Conservation (phyloP, 2,113 vertebrate genomes). For the Hippoglossus stenolepis region DNA sequence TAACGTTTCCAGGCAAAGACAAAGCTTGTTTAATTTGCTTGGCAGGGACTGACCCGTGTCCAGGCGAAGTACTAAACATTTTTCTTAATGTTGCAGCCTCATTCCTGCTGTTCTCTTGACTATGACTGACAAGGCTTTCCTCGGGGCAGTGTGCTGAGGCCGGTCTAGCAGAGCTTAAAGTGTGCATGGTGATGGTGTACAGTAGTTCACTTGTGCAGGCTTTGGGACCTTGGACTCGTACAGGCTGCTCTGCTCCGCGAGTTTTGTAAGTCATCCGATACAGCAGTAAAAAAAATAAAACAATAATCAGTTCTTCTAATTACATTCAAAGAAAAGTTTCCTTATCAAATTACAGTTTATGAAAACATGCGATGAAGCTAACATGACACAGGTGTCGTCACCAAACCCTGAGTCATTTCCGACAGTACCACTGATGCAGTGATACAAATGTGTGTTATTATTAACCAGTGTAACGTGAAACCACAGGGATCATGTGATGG, state of each 20-base stretch:
- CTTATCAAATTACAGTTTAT: neutral
- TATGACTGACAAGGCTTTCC: slow-evolving; percentile 66
- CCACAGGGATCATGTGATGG: neutral
- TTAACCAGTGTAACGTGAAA: slow-evolving; percentile 24
- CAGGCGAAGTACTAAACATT: slow-evolving; percentile 44
- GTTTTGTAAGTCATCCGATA: slow-evolving; percentile 21
- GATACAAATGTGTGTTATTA: slow-evolving; percentile 9
- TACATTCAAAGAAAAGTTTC: neutral
- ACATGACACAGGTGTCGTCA: slow-evolving; percentile 8
- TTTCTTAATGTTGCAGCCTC: slow-evolving; percentile 45
- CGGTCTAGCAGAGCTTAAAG: slow-evolving; percentile 31
- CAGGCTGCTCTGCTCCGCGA: neutral
- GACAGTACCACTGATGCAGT: neutral
- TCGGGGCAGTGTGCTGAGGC: slow-evolving; percentile 38
- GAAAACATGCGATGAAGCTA: slow-evolving; percentile 25
- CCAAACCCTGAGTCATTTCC: neutral
- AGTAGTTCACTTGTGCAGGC: slow-evolving; percentile 31
- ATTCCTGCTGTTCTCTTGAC: slow-evolving; percentile 34
- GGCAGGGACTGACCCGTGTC: slow-evolving; percentile 66
- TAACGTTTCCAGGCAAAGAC: slow-evolving; percentile 66
- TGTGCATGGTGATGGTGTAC: slow-evolving; percentile 42
- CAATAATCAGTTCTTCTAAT: neutral
- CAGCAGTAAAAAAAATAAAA: neutral
- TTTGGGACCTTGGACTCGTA: neutral
- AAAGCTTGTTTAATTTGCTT: slow-evolving; percentile 70